Evolutionary conservation across 2,888 invertebrate genomes (phyloP).

Genomic region (Oscheius sp.): DNA sequence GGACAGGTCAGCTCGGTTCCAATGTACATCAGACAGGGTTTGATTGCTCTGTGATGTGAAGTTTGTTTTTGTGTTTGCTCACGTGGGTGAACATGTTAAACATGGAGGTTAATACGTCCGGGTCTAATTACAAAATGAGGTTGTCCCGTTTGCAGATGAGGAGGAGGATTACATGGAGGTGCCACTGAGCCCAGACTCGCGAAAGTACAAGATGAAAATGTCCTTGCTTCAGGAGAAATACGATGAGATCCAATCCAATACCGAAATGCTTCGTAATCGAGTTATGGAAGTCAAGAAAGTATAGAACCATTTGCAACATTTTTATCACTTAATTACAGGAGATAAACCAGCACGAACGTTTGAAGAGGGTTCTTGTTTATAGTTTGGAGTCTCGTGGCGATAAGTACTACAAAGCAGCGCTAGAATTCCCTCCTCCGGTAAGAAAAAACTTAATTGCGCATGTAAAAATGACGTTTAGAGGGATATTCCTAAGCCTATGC

Average conservation of each 20-base stretch:
- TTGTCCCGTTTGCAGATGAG: not conserved
- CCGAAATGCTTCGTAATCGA: conserved; percentile 15
- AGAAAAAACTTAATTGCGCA: not conserved
- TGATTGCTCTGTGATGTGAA: conserved; percentile 28
- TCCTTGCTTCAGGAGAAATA: conserved; percentile 21
- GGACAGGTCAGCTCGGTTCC: too few species aligned
- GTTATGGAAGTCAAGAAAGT: conserved; percentile 25
- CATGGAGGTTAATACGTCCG: not conserved
- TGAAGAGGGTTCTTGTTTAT: conserved; percentile 18
- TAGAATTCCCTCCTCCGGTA: conserved; percentile 10
- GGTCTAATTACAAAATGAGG: too few species aligned
- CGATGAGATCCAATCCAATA: conserved; percentile 15
- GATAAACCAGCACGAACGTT: conserved; percentile 13
- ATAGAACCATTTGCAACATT: not conserved
- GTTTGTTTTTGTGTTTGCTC: conserved; percentile 24
- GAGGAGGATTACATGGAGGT: conserved; percentile 10
- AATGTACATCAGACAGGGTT: too few species aligned
- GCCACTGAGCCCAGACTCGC: conserved; percentile 17
- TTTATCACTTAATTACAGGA: conserved; percentile 10
- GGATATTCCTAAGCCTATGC: not conserved
- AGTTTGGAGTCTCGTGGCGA: conserved; percentile 16
- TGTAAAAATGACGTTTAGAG: not conserved
- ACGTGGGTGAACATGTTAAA: not conserved
- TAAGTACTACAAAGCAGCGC: conserved; percentile 1
- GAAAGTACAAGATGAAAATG: conserved; percentile 26